These are phyloP conservation scores for Periophthalmus modestus DNA, from an alignment of 2,113 vertebrate genomes.

Conservation along the genomic window DNA sequence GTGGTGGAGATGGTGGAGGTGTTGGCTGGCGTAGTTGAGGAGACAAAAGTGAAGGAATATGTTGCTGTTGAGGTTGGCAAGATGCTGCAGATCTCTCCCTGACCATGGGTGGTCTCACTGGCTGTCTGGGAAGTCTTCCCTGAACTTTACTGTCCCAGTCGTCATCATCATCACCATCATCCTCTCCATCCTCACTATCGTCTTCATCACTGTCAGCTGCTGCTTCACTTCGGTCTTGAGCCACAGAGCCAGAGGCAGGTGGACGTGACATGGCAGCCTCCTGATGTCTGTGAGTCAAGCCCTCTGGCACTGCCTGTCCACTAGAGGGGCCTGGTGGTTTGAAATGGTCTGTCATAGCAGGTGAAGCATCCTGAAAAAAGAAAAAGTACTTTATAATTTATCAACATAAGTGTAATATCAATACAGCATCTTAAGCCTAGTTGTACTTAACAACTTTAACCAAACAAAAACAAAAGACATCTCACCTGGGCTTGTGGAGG, in stretches of 20 bases:
- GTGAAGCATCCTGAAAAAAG: constrained; percentile 65
- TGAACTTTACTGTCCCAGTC: constrained; percentile 67
- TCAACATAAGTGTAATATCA: neutral
- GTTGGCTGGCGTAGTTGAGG: constrained; percentile 79
- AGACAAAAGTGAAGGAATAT: constrained; percentile 74
- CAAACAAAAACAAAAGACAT: constrained; percentile 7
- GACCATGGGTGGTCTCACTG: constrained; percentile 52
- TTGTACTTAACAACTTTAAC: neutral
- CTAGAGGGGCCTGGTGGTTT: constrained; percentile 63
- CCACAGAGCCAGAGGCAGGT: constrained; percentile 62
- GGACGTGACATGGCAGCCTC: constrained; percentile 62
- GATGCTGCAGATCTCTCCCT: constrained; percentile 74
- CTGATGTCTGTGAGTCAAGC: constrained; percentile 54
- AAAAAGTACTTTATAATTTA: constrained; percentile 12
- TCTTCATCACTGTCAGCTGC: constrained; percentile 76
- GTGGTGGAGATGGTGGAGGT: constrained; percentile 78
- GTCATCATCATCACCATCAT: constrained; percentile 74
- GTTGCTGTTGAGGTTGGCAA: constrained; percentile 73
- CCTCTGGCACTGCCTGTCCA: constrained; percentile 56
- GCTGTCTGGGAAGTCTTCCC: constrained; percentile 62
- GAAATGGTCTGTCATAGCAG: constrained; percentile 59
- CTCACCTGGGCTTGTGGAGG: constrained; percentile 72
- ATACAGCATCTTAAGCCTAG: neutral
- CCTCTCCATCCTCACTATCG: constrained; percentile 70
- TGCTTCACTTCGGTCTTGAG: constrained; percentile 59